phyloP scores from a whole-genome alignment of 64 coral and sea anemone species.

The Montipora capricornis region DNA sequence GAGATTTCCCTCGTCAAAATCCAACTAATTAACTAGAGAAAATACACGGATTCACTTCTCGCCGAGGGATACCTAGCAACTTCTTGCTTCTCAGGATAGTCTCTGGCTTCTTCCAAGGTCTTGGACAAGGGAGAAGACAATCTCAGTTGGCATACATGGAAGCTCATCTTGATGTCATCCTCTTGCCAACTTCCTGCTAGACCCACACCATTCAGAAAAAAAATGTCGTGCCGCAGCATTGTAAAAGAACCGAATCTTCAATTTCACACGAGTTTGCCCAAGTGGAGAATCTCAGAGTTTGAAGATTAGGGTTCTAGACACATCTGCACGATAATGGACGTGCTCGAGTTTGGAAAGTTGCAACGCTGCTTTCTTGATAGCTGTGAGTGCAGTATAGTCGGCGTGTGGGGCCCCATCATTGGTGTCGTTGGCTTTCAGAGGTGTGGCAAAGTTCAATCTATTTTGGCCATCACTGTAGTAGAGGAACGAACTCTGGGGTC shows the following conservation, averaged over 20 bases:
- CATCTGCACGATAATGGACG: too few species aligned
- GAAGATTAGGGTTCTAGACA: too few species aligned
- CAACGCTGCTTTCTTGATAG: not conserved
- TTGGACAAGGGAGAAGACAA: not conserved
- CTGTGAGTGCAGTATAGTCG: not conserved
- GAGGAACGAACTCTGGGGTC: not conserved
- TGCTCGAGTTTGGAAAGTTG: not conserved
- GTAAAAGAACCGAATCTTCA: not conserved
- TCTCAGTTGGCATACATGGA: not conserved
- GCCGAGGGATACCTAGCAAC: too few species aligned
- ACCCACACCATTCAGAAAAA: not conserved
- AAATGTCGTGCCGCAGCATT: not conserved
- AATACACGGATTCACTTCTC: too few species aligned
- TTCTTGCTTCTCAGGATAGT: too few species aligned
- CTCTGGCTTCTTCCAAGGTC: too few species aligned
- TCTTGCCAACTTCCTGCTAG: not conserved
- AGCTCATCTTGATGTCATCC: not conserved
- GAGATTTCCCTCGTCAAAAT: too few species aligned
- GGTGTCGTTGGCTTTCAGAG: not conserved
- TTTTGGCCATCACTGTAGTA: not conserved
- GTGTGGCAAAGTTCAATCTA: not conserved
- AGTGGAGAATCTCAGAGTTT: too few species aligned
- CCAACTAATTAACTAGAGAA: too few species aligned
- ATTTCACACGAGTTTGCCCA: not conserved
- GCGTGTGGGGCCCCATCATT: too few species aligned